Conservation (phyloP, 2,888 invertebrate species). For the Dicroscelio sp. region DNA sequence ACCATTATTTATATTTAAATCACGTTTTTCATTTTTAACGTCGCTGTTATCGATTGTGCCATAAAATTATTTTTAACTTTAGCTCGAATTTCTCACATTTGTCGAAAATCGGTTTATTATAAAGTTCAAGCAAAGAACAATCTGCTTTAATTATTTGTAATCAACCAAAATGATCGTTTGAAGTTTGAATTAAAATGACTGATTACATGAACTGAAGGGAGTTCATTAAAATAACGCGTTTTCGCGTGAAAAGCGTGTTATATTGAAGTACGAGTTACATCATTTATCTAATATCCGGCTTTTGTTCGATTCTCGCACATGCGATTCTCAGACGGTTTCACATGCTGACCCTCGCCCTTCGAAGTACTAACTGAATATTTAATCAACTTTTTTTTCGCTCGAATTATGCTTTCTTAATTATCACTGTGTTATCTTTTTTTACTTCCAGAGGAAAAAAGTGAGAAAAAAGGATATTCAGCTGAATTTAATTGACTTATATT, state of each 20-base stretch:
- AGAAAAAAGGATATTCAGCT: no score
- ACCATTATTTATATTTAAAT: no score
- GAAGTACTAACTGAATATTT: conserved; percentile 53
- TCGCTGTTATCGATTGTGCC: no score
- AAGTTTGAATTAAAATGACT: conserved; percentile 11
- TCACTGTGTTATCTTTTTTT: not conserved
- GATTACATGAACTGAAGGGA: conserved; percentile 24
- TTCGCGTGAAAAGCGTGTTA: conserved; percentile 40
- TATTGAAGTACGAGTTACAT: conserved; percentile 42
- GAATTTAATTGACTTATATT: no score
- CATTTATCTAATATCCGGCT: conserved; percentile 72
- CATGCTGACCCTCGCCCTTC: conserved; percentile 51
- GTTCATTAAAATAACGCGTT: conserved; percentile 52
- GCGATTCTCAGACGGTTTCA: conserved; percentile 61
- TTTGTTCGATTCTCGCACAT: conserved; percentile 69
- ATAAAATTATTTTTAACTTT: no score
- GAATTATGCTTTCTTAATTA: not conserved
- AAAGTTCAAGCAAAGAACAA: conserved; percentile 29
- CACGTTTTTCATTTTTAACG: no score
- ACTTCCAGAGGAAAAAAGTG: not conserved
- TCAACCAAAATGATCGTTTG: conserved; percentile 45
- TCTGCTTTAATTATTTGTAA: conserved; percentile 31
- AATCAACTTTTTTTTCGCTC: conserved; percentile 22
- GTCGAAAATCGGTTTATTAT: no score
- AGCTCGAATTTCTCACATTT: no score